Base-by-base conservation (phyloP, 2,888 invertebrate species). In the Homarus gammarus region DNA sequence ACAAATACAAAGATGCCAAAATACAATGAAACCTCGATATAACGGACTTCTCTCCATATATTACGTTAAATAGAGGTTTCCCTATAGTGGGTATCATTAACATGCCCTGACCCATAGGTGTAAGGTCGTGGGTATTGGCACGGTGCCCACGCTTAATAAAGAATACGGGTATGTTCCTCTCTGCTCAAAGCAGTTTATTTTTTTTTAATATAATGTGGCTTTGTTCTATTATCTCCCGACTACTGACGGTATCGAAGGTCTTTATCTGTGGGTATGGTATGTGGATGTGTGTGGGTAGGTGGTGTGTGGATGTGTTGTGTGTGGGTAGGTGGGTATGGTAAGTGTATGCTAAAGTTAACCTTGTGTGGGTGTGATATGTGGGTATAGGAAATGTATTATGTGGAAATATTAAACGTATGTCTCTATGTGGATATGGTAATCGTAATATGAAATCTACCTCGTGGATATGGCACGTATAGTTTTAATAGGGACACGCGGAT, bases 41-140 rank as follows among this genome's bases (percentile, higher is more conserved):
- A n/a, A n/a, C n/a, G n/a, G n/a, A n/a, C n/a, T n/a, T n/a, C n/a
- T n/a, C n/a, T n/a, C n/a, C n/a, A n/a, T n/a, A n/a, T n/a, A n/a
- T n/a, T n/a, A n/a, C 12, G 44, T 44, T 44, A 44, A 44, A 44
- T 44, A 44, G 5, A 12, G 6, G 12, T 44, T 44, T 44, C 6
- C 12, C 44, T 44, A 8, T 44, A 12, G 12, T 44, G 12, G 27
- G 36, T 61, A 72, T 81, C 87, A 81, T 68, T 44, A 75, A 33
- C 51, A 51, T 79, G 49, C 68, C 61, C 72, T 56, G 38, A 84
- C 68, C 81, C 64, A 40, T 68, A 87, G 81, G 87, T 81, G 87
- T 73, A 87, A 79, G 70, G 38, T 31, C 33, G n/a, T n/a, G 61
- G 51, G 72, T 81, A 81, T 73, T 87, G 87, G 87, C 87, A 87